These are phyloP conservation scores for Melipona beecheii DNA, from an alignment of 2,888 invertebrate species.

Conservation along the genomic window DNA sequence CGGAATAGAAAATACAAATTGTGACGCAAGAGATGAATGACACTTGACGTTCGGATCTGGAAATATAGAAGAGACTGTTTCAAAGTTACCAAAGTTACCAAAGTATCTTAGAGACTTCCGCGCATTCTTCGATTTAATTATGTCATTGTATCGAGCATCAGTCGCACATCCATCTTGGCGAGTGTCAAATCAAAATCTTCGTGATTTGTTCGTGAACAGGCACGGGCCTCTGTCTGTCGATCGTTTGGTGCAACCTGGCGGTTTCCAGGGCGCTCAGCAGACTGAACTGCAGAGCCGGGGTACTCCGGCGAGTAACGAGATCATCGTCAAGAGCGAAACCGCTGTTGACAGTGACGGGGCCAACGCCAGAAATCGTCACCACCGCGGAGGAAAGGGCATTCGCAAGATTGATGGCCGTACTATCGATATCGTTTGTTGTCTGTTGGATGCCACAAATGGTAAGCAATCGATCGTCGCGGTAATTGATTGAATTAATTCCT, in stretches of 20 bases:
- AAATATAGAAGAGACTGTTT: too few species aligned
- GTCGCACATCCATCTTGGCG: not conserved
- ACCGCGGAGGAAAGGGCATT: slow-evolving; percentile 94
- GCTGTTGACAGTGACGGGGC: slow-evolving; percentile 70
- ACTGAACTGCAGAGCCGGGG: slow-evolving; percentile 82
- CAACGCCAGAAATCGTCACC: slow-evolving; percentile 77
- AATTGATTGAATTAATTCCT: slow-evolving; percentile 24
- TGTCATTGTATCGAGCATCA: too few species aligned
- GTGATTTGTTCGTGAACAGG: slow-evolving; percentile 84
- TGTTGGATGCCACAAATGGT: slow-evolving; percentile 97
- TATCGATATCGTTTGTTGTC: slow-evolving; percentile 92
- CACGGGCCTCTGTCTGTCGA: slow-evolving; percentile 89
- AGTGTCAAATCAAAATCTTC: too few species aligned
- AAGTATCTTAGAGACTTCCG: too few species aligned
- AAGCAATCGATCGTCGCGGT: slow-evolving; percentile 24
- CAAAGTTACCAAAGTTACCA: too few species aligned
- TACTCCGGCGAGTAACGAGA: slow-evolving; percentile 78
- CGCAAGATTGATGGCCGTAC: slow-evolving; percentile 92
- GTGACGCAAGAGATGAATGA: too few species aligned
- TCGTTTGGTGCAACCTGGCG: slow-evolving; percentile 93
- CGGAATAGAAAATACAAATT: too few species aligned
- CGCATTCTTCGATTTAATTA: too few species aligned
- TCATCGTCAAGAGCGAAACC: slow-evolving; percentile 80
- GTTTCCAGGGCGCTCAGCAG: slow-evolving; percentile 91
- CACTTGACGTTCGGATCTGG: too few species aligned